Evolutionary conservation across 2,888 invertebrate genomes (phyloP), one percentile per base, ranked within the genome.

Genomic region (Trachelus iudaicus): DNA sequence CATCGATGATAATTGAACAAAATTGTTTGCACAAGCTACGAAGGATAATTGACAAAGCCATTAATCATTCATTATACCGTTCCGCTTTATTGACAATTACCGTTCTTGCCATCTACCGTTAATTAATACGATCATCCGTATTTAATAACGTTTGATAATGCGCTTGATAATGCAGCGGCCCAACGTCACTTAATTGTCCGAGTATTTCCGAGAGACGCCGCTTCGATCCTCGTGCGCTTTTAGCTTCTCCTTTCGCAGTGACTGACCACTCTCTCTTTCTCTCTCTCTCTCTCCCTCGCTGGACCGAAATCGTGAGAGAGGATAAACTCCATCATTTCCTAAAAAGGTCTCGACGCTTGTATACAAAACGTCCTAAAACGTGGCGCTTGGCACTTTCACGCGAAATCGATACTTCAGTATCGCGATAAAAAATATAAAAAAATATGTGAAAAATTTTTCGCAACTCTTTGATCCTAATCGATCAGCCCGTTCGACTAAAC

Each of bases 31-130:
- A 81, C 82, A 79, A 76, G 78, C 86, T 81, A 83, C 84, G 82
- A 85, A 83, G 82, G 82, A 81, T 85, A 87, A 88, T 87, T 84
- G 86, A 87, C 85, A 84, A 81, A 81, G 80, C 83, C 81, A 86
- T 88, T 87, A 88, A 88, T 88, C 86, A 88, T 88, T 87, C 83
- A 83, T 84, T 81, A 81, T 79, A 79, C 79, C 77, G 73, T 77
- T 73, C 76, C 79, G 82, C 81, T 85, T 83, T 85, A 88, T 85
- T 83, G 88, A 84, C 83, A 83, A 82, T 84, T 81, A 76, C 79
- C 79, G 81, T 79, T 78, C 80, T 79, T 79, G 76, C 71, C 71
- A 77, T 73, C 81, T 79, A 78, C 77, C 82, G 83, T 85, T 87
- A 86, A 86, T 87, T 85, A 86, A 84, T 82, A 71, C 33, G 12